Evolutionary conservation across 1,140 invertebrate species (phyloP), one percentile per base, ranked within the genome.

Genomic region (Drosophila tsacasi): DNA sequence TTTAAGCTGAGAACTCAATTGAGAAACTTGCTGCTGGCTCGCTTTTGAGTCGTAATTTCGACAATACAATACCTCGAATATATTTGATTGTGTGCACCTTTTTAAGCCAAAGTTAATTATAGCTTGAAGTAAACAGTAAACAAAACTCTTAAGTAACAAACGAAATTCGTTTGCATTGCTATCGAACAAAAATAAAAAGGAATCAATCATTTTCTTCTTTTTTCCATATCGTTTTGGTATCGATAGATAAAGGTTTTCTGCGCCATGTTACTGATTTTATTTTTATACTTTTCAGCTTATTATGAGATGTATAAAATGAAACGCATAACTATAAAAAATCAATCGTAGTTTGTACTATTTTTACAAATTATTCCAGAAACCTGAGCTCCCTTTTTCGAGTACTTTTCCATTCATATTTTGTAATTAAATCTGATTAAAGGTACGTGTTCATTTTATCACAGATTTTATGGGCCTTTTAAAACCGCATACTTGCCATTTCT

Each of bases 1-100:
- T 67, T 32, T 21, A 15, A 25, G 62, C 46, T 66, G 58, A 32
- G 63, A 65, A 50, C 61, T 69, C 61, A 42, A 52, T 68, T 68
- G 67, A 37, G 67, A 23, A 46, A 44, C 47, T 25, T 5, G 27
- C 42, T 23, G 17, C 42, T 23, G 17, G n/a, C 10, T 13, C 37
- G 37, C 63, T 21, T 25, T 25, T 44, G 17, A 63, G 19, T 23
- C 25, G 49, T 27, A 21, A 40, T 49, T 67, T 21, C 25, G 15
- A 65, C 60, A 19, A 15, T 12, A 12, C 5, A 15, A 49, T 39
- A 49, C 65, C 65, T 30, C 23, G n/a, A 64, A 30, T 21, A 23
- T 17, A 19, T 2, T 65, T 35, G 1, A 32, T 62, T 65, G 52
- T 65, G 57, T 23, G 17, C 40, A 10, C 32, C 9, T 35, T 59